phyloP scores from a whole-genome alignment of 2,113 vertebrate genomes.

The Gallinago undulata region DNA sequence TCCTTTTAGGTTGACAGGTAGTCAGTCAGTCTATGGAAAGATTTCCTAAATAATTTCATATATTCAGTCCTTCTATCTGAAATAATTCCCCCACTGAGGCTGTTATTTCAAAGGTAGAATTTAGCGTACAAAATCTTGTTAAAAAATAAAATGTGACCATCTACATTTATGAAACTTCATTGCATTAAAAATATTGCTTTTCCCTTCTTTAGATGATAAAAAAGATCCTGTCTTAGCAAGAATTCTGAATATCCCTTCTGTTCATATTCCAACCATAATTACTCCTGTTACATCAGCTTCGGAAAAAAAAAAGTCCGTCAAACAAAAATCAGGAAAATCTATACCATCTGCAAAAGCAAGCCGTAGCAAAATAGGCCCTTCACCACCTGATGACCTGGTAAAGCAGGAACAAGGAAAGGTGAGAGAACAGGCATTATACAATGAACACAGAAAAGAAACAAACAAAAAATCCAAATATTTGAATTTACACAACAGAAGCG shows the following conservation, averaged over 20 bases:
- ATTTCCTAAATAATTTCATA: not conserved
- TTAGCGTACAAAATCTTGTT: not conserved
- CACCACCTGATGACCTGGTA: slow-evolving; percentile 23
- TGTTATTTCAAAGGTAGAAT: not conserved
- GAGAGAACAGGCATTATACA: not conserved
- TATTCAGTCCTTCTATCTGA: not conserved
- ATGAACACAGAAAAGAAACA: not conserved
- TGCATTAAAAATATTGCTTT: not conserved
- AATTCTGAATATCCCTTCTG: slow-evolving; percentile 73
- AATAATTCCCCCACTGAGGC: not conserved
- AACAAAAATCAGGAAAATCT: slow-evolving; percentile 59
- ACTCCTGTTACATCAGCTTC: not conserved
- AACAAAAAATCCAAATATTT: not conserved
- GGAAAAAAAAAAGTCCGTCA: slow-evolving; percentile 52
- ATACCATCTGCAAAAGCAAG: not conserved
- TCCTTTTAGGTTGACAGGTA: not conserved
- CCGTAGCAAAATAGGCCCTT: not conserved
- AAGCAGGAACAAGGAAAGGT: slow-evolving; percentile 74
- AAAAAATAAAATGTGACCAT: not conserved
- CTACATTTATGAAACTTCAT: not conserved
- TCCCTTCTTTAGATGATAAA: slow-evolving; percentile 51
- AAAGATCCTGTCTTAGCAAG: slow-evolving; percentile 45
- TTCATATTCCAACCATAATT: slow-evolving; percentile 26
- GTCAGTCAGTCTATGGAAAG: not conserved
- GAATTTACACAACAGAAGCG: not conserved